These are phyloP conservation scores for Philypnodon macrostomus DNA, from an alignment of 2,797 vertebrate genomes.

Conservation along the genomic window DNA sequence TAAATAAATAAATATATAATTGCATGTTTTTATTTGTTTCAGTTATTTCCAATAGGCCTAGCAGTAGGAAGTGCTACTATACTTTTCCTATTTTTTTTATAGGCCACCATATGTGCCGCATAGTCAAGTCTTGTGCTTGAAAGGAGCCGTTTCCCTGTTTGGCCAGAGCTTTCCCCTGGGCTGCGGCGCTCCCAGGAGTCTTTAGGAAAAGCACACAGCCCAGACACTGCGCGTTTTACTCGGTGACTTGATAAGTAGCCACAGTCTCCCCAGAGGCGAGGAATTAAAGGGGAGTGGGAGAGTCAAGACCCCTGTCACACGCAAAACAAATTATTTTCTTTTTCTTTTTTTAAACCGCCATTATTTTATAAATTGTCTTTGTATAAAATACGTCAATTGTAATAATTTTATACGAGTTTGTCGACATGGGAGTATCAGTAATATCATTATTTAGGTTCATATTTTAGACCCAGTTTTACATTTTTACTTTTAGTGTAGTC, in stretches of 20 bases:
- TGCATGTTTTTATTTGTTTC: too few species aligned
- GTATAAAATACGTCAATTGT: background rate
- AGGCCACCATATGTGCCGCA: background rate
- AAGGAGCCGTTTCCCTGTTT: conserved; percentile 42
- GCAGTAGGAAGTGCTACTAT: background rate
- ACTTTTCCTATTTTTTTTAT: background rate
- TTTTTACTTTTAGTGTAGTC: too few species aligned
- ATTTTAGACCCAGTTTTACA: too few species aligned
- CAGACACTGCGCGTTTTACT: conserved; percentile 78
- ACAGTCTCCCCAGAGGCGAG: conserved; percentile 74
- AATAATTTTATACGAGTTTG: background rate
- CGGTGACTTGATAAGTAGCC: conserved; percentile 83
- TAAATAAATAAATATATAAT: background rate
- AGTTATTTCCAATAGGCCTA: too few species aligned
- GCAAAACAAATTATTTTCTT: conserved; percentile 65
- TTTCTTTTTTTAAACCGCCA: conserved; percentile 30
- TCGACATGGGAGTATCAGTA: background rate
- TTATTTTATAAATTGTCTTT: conserved; percentile 5
- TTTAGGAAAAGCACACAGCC: conserved; percentile 78
- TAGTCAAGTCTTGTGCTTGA: conserved; percentile 42
- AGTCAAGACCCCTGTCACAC: conserved; percentile 75
- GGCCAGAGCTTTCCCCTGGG: conserved; percentile 73
- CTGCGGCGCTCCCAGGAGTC: conserved; percentile 72
- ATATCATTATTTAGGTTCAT: too few species aligned
- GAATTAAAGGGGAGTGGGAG: conserved; percentile 74